A percentile compares a stretch with the other conserved stretches of the same genome.
These are phyloP conservation scores for Ceratina australensis DNA, from an alignment of 1,140 invertebrate species.

Conservation along the genomic window DNA sequence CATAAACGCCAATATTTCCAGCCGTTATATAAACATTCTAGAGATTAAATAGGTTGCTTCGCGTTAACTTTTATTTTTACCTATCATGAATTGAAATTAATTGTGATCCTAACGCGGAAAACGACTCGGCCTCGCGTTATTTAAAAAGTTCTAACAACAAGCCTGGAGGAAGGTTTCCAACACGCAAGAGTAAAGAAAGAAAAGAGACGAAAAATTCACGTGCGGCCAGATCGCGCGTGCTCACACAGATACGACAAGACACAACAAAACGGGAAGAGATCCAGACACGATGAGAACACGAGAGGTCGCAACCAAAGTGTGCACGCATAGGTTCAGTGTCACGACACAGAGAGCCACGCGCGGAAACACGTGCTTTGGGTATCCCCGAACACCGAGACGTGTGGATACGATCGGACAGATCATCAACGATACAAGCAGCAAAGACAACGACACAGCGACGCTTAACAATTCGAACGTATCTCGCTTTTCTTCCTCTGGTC, in stretches of 20 bases:
- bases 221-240: constrained; percentile 9
- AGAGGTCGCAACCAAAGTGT: background rate
- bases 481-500: background rate
- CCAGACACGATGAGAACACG: constrained; percentile 3
- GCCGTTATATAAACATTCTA: too few relatives aligned
- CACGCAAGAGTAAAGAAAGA: constrained; percentile 22
- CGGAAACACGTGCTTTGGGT: constrained; percentile 15
- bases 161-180: background rate
- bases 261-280: background rate
- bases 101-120: background rate
- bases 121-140: background rate
- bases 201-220: constrained; percentile 1
- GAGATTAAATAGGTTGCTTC: too few relatives aligned
- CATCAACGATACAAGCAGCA: constrained; percentile 35
- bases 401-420: constrained; percentile 2
- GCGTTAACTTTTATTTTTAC: too few relatives aligned
- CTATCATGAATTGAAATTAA: background rate
- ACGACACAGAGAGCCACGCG: background rate
- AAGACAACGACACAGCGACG: constrained; percentile 24
- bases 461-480: constrained; percentile 11
- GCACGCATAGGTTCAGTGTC: background rate
- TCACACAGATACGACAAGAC: background rate
- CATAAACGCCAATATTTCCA: too few relatives aligned
- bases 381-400: constrained; percentile 2
- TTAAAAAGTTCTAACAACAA: background rate